phyloP scores from a whole-genome alignment of 2,113 vertebrate species.

The Chascanopsetta lugubris region DNA sequence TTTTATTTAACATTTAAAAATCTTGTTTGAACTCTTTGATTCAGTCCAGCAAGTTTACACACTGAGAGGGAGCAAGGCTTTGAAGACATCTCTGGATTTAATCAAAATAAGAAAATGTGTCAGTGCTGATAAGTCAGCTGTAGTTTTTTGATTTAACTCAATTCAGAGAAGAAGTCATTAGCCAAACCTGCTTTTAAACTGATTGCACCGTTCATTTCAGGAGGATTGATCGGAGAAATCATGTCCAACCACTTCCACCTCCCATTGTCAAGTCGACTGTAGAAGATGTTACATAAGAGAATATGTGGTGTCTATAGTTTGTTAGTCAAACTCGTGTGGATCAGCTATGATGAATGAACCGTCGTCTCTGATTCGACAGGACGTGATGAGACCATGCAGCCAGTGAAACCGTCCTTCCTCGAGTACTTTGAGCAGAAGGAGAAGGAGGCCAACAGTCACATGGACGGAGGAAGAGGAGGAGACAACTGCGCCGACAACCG shows the following conservation, averaged over 20 bases:
- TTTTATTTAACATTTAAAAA: no score
- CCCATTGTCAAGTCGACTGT: neutral
- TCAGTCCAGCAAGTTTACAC: neutral
- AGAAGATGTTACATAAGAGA: neutral
- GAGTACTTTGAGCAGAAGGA: conserved; percentile 98
- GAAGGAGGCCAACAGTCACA: conserved; percentile 88
- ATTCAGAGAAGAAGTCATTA: neutral
- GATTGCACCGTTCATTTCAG: neutral
- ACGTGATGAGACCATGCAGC: conserved; percentile 88
- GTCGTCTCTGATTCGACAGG: conserved; percentile 74
- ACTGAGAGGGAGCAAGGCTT: neutral
- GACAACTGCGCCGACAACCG: conserved; percentile 81
- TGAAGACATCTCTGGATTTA: neutral
- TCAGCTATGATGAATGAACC: neutral
- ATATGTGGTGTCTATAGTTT: neutral
- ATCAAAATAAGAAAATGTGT: neutral
- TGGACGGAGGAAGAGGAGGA: conserved; percentile 75
- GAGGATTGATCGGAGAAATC: neutral
- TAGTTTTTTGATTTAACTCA: neutral
- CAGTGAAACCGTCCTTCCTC: conserved; percentile 92
- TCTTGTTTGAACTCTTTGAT: no score
- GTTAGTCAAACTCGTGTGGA: no score
- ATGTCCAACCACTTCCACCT: neutral
- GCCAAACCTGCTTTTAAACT: neutral
- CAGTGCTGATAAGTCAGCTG: neutral